Base-by-base conservation (phyloP, 2,888 invertebrate species). In the Meganola albula region DNA sequence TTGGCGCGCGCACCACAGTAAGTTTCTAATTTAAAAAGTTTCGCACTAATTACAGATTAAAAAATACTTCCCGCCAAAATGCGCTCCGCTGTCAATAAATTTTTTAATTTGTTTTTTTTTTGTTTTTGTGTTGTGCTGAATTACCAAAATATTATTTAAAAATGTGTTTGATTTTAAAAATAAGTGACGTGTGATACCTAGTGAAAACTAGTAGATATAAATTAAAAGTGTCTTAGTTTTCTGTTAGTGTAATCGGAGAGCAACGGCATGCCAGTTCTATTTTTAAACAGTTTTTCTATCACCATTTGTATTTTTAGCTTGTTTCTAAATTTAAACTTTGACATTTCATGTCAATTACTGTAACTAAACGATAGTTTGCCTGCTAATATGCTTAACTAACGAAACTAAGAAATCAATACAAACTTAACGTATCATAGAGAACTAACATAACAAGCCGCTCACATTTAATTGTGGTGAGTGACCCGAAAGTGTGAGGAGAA, bases 1-100 rank as follows among this genome's bases (percentile, higher is more conserved):
- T 76, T 74, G 74, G 78, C 82, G 80, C 68, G 77, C 79, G 80
- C 80, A 78, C 73, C 62, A 67, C 69, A 68, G 82, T 83, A 79
- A 83, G 83, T 82, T 68, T 49, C 44, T 24, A 48, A 54, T 48
- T n/a, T 47, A 51, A 59, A 55, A 63, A 48, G 34, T 43, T 31
- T 39, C 42, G 20, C 44, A 37, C 30, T n/a, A n/a, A n/a, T n/a
- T n/a, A 48, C 37, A 28, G 37, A 46, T 46, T 34, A 48, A 43
- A 38, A 20, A 41, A 9, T 23, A 18, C 39, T 48, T 51, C 32
- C 48, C 48, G 38, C 40, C 32, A 23, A 38, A 46, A 38, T 32
- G 18, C n/a, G 43, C 14, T n/a, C n/a, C n/a, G n/a, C 33, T 35
- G 39, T 48, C 33, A 44, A 43, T 31, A 28, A 11, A 11, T 33